Evolutionary conservation across 2,888 invertebrate species (phyloP).

Genomic region (Nemurella pictetii): DNA sequence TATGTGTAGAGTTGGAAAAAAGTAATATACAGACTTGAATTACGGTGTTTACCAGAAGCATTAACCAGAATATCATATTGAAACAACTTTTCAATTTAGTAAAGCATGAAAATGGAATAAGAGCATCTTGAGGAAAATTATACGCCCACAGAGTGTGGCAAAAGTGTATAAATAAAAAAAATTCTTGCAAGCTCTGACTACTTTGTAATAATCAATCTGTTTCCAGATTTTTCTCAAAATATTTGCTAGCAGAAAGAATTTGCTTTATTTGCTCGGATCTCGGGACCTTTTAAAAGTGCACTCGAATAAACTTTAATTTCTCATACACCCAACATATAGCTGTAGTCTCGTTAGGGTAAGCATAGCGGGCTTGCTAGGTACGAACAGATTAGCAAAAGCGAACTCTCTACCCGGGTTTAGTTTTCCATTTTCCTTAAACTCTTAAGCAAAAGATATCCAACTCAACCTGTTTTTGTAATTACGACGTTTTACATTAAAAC

Average conservation of each 20-base stretch:
- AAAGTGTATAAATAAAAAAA: background rate
- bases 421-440: background rate
- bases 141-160: background rate
- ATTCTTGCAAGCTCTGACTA: background rate
- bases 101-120: no score
- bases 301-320: background rate
- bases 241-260: background rate
- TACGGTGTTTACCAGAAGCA: no score
- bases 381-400: background rate
- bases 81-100: constrained; percentile 4
- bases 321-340: background rate
- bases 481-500: background rate
- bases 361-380: background rate
- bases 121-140: no score
- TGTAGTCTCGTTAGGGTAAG: background rate
- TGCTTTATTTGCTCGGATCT: background rate
- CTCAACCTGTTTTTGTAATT: constrained; percentile 17
- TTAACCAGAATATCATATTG: no score
- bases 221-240: background rate
- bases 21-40: no score
- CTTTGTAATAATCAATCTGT: background rate
- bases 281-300: background rate
- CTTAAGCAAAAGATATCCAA: background rate
- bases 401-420: background rate
- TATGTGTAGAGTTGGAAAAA: no score